phyloP scores from a whole-genome alignment of 2,888 invertebrate genomes.

The Philereme transversata region DNA sequence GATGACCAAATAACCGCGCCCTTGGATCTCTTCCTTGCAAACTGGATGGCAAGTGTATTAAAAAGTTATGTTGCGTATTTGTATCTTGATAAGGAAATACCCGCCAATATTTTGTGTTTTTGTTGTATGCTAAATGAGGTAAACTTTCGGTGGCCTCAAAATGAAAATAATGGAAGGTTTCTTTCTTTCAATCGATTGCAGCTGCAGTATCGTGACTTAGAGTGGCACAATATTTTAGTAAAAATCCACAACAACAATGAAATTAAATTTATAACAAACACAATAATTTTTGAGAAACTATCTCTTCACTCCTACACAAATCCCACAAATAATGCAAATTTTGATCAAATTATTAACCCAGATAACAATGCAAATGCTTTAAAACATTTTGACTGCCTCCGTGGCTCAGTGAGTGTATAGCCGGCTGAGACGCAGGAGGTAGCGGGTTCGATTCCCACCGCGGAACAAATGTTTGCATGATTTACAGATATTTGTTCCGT shows the following conservation, averaged over 20 bases:
- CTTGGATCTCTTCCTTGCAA: slow-evolving; percentile 24
- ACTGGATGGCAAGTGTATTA: slow-evolving; percentile 8
- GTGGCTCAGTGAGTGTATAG: too few relatives aligned
- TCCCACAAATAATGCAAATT: slow-evolving; percentile 19
- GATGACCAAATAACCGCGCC: slow-evolving; percentile 33
- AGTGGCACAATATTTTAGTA: not conserved
- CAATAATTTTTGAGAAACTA: not conserved
- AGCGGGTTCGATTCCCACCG: too few relatives aligned
- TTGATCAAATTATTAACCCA: slow-evolving; percentile 29
- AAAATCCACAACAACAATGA: not conserved
- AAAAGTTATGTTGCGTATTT: slow-evolving; percentile 9
- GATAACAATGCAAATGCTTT: slow-evolving; percentile 24
- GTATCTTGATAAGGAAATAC: slow-evolving; percentile 9
- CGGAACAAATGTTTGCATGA: too few relatives aligned
- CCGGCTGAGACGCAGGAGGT: too few relatives aligned
- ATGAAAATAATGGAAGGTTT: not conserved
- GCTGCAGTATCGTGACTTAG: not conserved
- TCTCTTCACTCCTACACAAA: slow-evolving; percentile 4
- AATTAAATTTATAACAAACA: not conserved
- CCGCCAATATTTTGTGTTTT: slow-evolving; percentile 8
- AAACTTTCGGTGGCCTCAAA: slow-evolving; percentile 17
- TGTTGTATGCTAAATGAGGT: slow-evolving; percentile 9
- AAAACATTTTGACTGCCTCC: too few relatives aligned
- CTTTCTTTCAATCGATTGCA: not conserved
- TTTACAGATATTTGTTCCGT: too few relatives aligned